Base-by-base conservation (phyloP, 2,113 vertebrate genomes). In the Girardinichthys multiradiatus region DNA sequence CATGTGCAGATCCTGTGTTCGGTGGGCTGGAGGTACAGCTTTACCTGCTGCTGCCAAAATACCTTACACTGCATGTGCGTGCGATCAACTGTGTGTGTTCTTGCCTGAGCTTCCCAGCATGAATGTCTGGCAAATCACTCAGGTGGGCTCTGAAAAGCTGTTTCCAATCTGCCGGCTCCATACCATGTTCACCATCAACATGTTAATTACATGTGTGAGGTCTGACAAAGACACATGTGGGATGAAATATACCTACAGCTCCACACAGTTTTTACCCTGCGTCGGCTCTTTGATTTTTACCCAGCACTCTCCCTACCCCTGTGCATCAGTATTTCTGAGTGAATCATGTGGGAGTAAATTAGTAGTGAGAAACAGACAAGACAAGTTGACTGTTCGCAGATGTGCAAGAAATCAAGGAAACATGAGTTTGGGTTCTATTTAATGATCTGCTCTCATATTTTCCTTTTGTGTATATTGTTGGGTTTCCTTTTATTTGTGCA, bases 321-420 rank as follows among this genome's bases (percentile, higher is more conserved):
- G 80, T 70, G 48, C 42, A 51, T 79, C 75, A 78, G 69, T 54
- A 35, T 39, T 48, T 74, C 70, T 69, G 12, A 3, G 42, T 69
- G 71, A 89, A 87, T 90, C 81, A 86, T 30, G 35, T 21, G 4
- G 64, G 81, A 75, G 11, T 68, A 82, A 89, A 90, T 91, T 89
- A 77, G 83, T 64, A 70, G 75, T 48, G 57, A 85, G 72, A 70
- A 31, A 70, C 72, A 79, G 82, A 90, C 82, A 88, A 85, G 85
- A 83, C 51, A 63, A 67, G 77, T 28, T 84, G 88, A 90, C 84
- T 78, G 77, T 84, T 87, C 58, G 76, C 86, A 91, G 86, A 89
- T 91, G 86, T 87, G 79, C 58, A 37, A 80, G 62, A 81, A 88
- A 87, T 73, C 74, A 87, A 76, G 24, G 74, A 84, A 86, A 85